A percentile compares a stretch with the other conserved stretches of the same genome.
Evolutionary conservation across 2,888 invertebrate genomes (phyloP).

Genomic region (Lycaena phlaeas): DNA sequence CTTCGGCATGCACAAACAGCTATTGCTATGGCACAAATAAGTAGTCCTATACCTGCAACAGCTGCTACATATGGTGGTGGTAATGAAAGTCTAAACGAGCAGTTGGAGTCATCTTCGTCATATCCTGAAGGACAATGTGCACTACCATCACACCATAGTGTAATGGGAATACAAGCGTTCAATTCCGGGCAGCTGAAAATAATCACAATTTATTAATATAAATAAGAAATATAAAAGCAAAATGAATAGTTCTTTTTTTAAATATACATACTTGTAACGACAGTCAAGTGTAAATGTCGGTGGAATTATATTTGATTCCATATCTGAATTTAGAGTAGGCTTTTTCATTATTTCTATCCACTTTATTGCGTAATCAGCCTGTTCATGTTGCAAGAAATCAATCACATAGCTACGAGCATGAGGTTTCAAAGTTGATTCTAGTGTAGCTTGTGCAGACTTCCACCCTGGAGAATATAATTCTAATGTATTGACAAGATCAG

Average conservation of each 20-base stretch:
- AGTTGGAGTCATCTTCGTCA: constrained; percentile 85
- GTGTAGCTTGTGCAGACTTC: constrained; percentile 62
- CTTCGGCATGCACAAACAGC: constrained; percentile 75
- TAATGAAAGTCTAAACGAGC: constrained; percentile 78
- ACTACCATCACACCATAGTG: constrained; percentile 86
- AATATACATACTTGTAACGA: constrained; percentile 73
- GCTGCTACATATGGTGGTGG: constrained; percentile 78
- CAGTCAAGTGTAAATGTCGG: constrained; percentile 75
- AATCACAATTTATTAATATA: background rate
- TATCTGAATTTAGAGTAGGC: constrained; percentile 61
- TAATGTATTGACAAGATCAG: constrained; percentile 68
- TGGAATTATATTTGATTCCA: constrained; percentile 63
- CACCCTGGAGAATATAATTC: constrained; percentile 83
- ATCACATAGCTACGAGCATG: constrained; percentile 81
- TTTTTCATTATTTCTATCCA: constrained; percentile 86
- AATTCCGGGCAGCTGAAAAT: constrained; percentile 81
- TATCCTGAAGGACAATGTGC: constrained; percentile 86
- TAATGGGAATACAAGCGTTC: constrained; percentile 84
- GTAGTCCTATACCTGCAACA: constrained; percentile 75
- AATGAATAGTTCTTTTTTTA: constrained; percentile 4
- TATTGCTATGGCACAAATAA: constrained; percentile 71
- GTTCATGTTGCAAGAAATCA: constrained; percentile 82
- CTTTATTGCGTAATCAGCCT: constrained; percentile 81
- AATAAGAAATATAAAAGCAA: background rate
- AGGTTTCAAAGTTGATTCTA: constrained; percentile 62